Conservation (phyloP, 2,113 vertebrate species). For the Crotalus helleri region DNA sequence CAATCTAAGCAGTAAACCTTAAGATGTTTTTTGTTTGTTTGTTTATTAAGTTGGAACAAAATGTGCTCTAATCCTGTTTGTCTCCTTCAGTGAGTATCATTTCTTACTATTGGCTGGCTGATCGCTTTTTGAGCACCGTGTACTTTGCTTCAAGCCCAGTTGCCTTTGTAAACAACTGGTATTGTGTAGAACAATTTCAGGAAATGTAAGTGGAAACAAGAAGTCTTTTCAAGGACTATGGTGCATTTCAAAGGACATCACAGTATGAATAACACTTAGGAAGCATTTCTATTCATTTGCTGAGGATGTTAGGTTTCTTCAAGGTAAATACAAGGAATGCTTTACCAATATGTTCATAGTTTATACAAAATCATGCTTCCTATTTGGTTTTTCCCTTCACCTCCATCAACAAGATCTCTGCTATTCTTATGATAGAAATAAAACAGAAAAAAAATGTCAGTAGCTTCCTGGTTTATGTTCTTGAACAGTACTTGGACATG, state of each 20-base stretch:
- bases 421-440: not conserved
- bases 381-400: not conserved
- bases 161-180: conserved; percentile 39
- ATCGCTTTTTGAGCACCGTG: conserved; percentile 35
- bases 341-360: conserved; percentile 36
- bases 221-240: conserved; percentile 47
- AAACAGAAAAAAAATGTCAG: not conserved
- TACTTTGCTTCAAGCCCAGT: conserved; percentile 40
- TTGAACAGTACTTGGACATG: not conserved
- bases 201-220: conserved; percentile 46
- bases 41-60: conserved; percentile 34
- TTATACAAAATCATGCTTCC: conserved; percentile 17
- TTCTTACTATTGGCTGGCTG: conserved; percentile 43
- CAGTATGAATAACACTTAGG: conserved; percentile 37
- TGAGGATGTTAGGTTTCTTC: conserved; percentile 18
- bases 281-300: conserved; percentile 34
- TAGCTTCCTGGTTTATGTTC: not conserved
- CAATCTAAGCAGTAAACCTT: conserved; percentile 28
- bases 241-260: conserved; percentile 47
- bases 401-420: conserved; percentile 1
- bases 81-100: conserved; percentile 31
- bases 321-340: conserved; percentile 35
- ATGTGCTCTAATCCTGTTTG: not conserved
- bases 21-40: conserved; percentile 19
- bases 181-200: conserved; percentile 46